Conservation (phyloP, 2,113 vertebrate species). For the Anguilla japonica region DNA sequence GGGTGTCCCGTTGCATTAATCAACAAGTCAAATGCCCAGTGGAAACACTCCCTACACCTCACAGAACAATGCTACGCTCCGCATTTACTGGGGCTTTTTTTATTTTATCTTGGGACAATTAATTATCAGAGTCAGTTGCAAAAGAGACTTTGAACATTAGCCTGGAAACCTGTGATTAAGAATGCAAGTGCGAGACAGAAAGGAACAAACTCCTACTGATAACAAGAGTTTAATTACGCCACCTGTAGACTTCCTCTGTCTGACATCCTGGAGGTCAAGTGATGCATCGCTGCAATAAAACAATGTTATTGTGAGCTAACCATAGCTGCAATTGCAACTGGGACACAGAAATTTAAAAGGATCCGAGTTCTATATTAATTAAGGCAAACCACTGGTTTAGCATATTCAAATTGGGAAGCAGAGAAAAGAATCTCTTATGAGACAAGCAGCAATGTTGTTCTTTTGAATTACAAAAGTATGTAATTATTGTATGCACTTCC, state of each 20-base stretch:
- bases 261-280: background rate
- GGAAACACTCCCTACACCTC: background rate
- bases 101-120: background rate
- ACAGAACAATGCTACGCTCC: background rate
- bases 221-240: conserved; percentile 8
- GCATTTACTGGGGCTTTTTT: background rate
- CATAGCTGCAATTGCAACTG: background rate
- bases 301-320: background rate
- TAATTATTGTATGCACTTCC: too few species aligned
- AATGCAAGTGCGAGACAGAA: background rate
- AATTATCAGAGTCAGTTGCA: background rate
- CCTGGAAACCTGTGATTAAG: background rate
- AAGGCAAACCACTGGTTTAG: background rate
- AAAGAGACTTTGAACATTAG: conserved; percentile 4
- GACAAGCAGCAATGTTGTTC: background rate
- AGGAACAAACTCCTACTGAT: background rate
- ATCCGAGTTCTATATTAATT: background rate
- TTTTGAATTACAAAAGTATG: background rate
- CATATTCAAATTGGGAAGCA: background rate
- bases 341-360: background rate
- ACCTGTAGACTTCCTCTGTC: background rate
- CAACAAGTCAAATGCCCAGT: background rate
- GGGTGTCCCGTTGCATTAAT: background rate
- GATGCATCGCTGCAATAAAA: conserved; percentile 1
- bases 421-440: background rate